Evolutionary conservation across 2,113 vertebrate species (phyloP).

Genomic region (Gobiocypris rarus): DNA sequence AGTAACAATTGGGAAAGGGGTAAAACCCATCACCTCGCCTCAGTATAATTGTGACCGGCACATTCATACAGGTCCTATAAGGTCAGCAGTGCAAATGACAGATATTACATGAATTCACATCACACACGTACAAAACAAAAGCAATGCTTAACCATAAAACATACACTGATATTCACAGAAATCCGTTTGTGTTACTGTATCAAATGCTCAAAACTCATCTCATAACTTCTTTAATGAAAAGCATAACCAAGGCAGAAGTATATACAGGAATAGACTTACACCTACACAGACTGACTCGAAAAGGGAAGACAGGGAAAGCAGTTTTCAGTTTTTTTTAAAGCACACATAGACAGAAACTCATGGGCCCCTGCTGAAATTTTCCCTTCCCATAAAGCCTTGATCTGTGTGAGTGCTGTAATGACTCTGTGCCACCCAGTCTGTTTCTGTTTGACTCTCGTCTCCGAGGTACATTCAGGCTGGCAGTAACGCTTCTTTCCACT

Average conservation of each 20-base stretch:
- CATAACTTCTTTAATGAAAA: background rate
- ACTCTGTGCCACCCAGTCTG: slow-evolving; percentile 56
- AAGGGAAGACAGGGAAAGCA: slow-evolving; percentile 28
- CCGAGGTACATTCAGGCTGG: slow-evolving; percentile 51
- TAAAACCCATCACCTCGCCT: no score
- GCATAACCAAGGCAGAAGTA: background rate
- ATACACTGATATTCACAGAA: background rate
- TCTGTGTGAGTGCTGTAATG: slow-evolving; percentile 56
- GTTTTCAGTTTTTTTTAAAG: slow-evolving; percentile 27
- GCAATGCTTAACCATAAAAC: background rate
- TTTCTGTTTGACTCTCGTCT: slow-evolving; percentile 53
- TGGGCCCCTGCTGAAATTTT: slow-evolving; percentile 47
- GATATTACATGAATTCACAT: background rate
- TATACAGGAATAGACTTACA: slow-evolving; percentile 37
- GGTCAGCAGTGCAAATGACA: background rate
- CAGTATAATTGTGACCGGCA: no score
- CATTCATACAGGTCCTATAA: background rate
- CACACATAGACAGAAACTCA: slow-evolving; percentile 36
- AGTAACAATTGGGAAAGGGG: no score
- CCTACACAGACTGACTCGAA: slow-evolving; percentile 29
- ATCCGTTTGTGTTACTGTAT: background rate
- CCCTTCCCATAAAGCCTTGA: slow-evolving; percentile 57
- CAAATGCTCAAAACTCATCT: background rate
- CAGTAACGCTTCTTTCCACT: slow-evolving; percentile 14
- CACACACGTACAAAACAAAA: no score